Evolutionary conservation across 2,888 invertebrate species (phyloP).

Genomic region (Clivina fossor): DNA sequence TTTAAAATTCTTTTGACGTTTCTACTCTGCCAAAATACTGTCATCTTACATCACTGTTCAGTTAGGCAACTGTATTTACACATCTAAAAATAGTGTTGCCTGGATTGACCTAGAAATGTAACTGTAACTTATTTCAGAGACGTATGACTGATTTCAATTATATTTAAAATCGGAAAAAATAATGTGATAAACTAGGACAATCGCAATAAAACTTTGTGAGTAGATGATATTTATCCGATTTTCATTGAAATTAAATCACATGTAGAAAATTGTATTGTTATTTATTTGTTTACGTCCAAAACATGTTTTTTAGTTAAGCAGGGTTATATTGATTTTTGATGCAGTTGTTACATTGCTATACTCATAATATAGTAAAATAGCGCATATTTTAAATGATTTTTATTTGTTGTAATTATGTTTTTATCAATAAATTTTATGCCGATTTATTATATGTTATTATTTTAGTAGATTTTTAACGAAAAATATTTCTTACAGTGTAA

Average conservation of each 20-base stretch:
- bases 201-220: conserved; percentile 11
- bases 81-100: conserved; percentile 1
- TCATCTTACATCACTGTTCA: neutral
- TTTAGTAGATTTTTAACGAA: too few relatives aligned
- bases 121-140: conserved; percentile 11
- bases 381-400: neutral
- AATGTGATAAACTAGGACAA: conserved; percentile 25
- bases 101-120: neutral
- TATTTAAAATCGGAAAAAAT: conserved; percentile 11
- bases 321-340: conserved; percentile 22
- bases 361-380: neutral
- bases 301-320: neutral
- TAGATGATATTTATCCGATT: neutral
- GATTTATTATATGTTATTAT: too few relatives aligned
- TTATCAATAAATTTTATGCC: neutral
- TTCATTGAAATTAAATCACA: neutral
- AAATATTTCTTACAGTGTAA: too few relatives aligned
- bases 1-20: too few relatives aligned
- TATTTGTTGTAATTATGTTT: neutral
- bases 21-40: neutral
- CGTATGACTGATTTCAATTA: neutral
- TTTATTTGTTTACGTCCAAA: neutral
- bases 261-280: neutral
- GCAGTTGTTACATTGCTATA: conserved; percentile 7
- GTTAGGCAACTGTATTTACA: conserved; percentile 5